phyloP scores from a whole-genome alignment of 1,140 invertebrate species.

The Platyscapa corneri region DNA sequence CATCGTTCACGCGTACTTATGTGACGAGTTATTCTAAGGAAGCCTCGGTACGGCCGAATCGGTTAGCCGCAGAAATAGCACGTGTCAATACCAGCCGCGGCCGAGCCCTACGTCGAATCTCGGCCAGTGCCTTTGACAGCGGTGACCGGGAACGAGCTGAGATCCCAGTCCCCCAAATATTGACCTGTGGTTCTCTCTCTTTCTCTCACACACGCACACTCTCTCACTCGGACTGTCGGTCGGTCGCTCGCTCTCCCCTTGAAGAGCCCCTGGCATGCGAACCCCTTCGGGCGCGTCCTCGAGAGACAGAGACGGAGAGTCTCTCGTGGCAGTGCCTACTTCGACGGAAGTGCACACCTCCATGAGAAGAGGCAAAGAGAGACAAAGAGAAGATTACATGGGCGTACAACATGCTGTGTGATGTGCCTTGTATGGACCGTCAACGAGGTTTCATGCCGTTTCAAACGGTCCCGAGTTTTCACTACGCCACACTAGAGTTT shows the following conservation, averaged over 20 bases:
- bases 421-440: conserved; percentile 42
- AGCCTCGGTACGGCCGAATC: not conserved
- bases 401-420: conserved; percentile 13
- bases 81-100: not conserved
- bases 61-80: not conserved
- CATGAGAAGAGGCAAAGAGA: not conserved
- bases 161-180: conserved; percentile 6
- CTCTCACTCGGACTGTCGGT: too few species aligned
- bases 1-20: not conserved
- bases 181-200: not conserved
- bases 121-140: not conserved
- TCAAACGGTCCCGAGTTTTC: not conserved
- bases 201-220: not conserved
- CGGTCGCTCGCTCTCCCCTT: not conserved
- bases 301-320: conserved; percentile 8
- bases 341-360: conserved; percentile 35
- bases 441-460: not conserved
- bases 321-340: not conserved
- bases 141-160: conserved; percentile 12
- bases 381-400: conserved; percentile 23
- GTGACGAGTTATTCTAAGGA: conserved; percentile 31
- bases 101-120: not conserved
- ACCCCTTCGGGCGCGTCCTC: conserved; percentile 41
- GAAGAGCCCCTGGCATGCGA: conserved; percentile 24
- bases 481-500: not conserved